These are phyloP conservation scores for Rhodinocichla rosea DNA, from an alignment of 2,113 vertebrate species.

Conservation along the genomic window DNA sequence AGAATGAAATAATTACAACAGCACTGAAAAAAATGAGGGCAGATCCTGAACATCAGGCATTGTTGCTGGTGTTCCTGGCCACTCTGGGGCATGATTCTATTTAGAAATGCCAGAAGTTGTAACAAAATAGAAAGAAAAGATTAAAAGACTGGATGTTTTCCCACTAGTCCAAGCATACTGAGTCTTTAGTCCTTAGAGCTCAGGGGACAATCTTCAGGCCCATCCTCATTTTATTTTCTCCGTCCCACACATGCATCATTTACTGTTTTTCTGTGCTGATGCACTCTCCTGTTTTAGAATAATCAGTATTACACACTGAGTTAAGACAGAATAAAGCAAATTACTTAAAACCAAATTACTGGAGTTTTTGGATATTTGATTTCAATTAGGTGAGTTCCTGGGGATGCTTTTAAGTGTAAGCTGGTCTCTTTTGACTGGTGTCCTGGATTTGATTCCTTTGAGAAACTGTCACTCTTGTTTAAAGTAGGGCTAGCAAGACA, in stretches of 20 bases:
- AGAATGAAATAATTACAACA: neutral
- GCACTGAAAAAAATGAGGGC: neutral
- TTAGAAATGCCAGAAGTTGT: neutral
- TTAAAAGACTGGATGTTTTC: neutral
- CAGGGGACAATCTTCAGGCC: neutral
- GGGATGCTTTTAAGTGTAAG: neutral
- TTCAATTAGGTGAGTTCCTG: neutral
- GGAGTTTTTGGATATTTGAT: neutral
- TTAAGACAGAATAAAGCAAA: neutral
- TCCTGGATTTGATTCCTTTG: neutral
- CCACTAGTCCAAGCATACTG: rapidly evolving
- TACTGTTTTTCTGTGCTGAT: neutral
- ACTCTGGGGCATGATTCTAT: neutral
- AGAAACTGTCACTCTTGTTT: neutral
- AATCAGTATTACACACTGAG: neutral
- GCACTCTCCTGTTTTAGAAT: neutral
- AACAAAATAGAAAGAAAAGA: neutral
- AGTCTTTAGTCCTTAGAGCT: neutral
- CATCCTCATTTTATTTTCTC: neutral
- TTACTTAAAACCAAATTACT: neutral
- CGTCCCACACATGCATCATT: neutral
- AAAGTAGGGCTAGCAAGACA: neutral
- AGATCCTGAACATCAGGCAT: neutral
- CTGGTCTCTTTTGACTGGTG: neutral
- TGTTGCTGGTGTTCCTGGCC: neutral